phyloP scores from a whole-genome alignment of 2,888 invertebrate species.

The Torymus tubicola region DNA sequence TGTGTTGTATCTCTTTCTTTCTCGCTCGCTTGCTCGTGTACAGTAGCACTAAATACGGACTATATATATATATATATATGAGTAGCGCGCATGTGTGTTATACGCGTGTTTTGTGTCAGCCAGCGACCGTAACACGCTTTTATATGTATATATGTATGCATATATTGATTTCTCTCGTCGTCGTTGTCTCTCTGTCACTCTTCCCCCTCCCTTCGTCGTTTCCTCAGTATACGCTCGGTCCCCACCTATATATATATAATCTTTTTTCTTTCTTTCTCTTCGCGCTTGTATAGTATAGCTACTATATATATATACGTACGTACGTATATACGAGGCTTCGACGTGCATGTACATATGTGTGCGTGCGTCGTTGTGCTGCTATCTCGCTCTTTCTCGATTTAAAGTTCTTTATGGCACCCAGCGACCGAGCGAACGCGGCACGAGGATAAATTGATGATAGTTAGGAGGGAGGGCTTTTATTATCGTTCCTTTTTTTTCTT shows the following conservation, averaged over 20 bases:
- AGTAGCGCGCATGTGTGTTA: neutral
- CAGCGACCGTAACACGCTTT: neutral
- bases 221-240: neutral
- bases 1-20: too few relatives aligned
- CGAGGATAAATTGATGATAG: neutral
- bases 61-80: too few relatives aligned
- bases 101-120: too few relatives aligned
- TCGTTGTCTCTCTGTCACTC: neutral
- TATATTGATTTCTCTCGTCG: conserved; percentile 43
- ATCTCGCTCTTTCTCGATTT: neutral
- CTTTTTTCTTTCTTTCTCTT: neutral
- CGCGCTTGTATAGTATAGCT: neutral
- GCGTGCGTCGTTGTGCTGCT: too few relatives aligned
- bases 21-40: too few relatives aligned
- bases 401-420: neutral
- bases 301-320: too few relatives aligned
- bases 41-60: too few relatives aligned
- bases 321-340: too few relatives aligned
- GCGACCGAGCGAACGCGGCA: neutral
- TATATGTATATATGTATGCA: neutral
- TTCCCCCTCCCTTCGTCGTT: neutral
- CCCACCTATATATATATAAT: neutral
- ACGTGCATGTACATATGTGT: too few relatives aligned
- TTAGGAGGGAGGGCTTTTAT: conserved; percentile 2
- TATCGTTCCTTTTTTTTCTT: conserved; percentile 8